Conservation (phyloP, 2,888 invertebrate species). For the Mesopsocus fuscifrons region DNA sequence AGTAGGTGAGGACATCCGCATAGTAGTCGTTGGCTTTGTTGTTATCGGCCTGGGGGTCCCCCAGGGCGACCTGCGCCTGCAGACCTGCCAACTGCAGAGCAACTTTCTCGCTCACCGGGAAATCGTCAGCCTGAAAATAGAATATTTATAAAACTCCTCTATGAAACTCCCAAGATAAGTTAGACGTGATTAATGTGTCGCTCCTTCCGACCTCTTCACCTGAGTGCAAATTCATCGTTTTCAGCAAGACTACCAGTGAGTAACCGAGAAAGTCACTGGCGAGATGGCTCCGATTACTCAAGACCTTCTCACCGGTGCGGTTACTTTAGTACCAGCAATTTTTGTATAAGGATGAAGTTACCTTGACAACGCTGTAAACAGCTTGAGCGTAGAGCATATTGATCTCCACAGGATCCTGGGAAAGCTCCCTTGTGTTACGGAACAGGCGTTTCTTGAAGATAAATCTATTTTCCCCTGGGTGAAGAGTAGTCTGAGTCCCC, state of each 20-base stretch:
- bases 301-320: too few relatives aligned
- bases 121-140: too few relatives aligned
- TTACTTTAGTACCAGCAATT: too few relatives aligned
- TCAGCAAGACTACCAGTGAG: too few relatives aligned
- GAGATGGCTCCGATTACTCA: too few relatives aligned
- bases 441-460: conserved; percentile 83
- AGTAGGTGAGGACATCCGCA: conserved; percentile 74
- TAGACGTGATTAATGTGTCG: conserved; percentile 1
- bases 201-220: background rate
- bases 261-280: too few relatives aligned
- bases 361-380: conserved; percentile 87
- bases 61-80: conserved; percentile 86
- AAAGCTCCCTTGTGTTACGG: conserved; percentile 69
- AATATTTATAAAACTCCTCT: too few relatives aligned
- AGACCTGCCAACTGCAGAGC: conserved; percentile 84
- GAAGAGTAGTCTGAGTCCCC: conserved; percentile 41
- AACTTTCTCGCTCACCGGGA: conserved; percentile 86
- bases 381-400: conserved; percentile 88
- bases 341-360: too few relatives aligned
- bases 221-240: too few relatives aligned
- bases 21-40: conserved; percentile 69
- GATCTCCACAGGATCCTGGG: conserved; percentile 89
- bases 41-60: conserved; percentile 59
- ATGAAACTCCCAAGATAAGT: conserved; percentile 32
- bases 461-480: conserved; percentile 76